Percentiles rank a stretch among this genome's conserved stretches.
These are phyloP conservation scores for Cnemophilus loriae DNA, from an alignment of 2,113 vertebrate species.

Conservation along the genomic window DNA sequence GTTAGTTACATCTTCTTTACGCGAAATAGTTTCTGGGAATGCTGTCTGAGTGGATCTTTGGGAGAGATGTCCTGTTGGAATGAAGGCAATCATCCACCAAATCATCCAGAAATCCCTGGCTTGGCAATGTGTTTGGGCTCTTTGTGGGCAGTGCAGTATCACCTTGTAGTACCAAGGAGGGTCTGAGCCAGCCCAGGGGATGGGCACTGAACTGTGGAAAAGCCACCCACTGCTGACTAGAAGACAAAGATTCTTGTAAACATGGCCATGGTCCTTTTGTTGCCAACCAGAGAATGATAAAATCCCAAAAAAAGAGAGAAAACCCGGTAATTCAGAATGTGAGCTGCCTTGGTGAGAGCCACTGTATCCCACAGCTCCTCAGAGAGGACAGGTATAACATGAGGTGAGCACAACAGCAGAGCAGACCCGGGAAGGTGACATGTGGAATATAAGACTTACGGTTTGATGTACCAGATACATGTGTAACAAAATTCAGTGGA, in stretches of 20 bases:
- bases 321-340: neutral
- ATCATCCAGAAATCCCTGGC: neutral
- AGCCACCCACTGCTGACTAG: neutral
- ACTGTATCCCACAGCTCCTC: neutral
- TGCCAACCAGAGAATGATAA: fast-evolving
- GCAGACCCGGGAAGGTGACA: neutral
- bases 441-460: fast-evolving
- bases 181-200: neutral
- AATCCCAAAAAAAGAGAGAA: neutral
- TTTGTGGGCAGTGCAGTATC: neutral
- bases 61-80: neutral
- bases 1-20: neutral
- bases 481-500: neutral
- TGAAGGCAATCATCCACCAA: neutral
- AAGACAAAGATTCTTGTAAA: neutral
- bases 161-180: neutral
- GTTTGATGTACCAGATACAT: neutral
- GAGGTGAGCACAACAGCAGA: neutral
- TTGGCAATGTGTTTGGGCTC: neutral
- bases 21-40: neutral
- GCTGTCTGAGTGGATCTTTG: neutral
- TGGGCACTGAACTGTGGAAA: too few species aligned
- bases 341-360: neutral
- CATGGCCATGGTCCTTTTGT: fast-evolving
- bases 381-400: fast-evolving